Evolutionary conservation across 1,140 invertebrate species (phyloP).

Genomic region (Chlorops oryzae): DNA sequence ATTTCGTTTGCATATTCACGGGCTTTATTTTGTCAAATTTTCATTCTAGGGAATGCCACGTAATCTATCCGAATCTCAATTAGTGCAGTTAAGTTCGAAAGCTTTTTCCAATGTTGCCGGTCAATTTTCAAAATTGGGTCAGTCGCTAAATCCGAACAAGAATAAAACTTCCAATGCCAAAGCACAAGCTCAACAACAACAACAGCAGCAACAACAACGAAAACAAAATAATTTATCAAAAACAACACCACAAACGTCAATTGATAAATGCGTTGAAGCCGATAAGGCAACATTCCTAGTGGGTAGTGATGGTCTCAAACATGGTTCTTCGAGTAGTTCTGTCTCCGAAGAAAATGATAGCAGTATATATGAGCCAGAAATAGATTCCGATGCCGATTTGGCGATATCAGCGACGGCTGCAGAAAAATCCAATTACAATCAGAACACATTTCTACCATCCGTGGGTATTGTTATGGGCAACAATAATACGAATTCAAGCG

Average conservation of each 20-base stretch:
- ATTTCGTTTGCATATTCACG: too few species aligned
- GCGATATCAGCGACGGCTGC: slow-evolving; percentile 16
- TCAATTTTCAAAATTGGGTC: slow-evolving; percentile 74
- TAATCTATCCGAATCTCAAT: slow-evolving; percentile 56
- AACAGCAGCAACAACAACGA: slow-evolving; percentile 16
- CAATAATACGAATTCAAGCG: slow-evolving; percentile 13
- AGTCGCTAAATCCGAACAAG: slow-evolving; percentile 55
- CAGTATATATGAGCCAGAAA: slow-evolving; percentile 50
- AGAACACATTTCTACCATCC: slow-evolving; percentile 56
- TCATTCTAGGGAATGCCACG: slow-evolving; percentile 51
- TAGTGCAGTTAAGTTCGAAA: slow-evolving; percentile 64
- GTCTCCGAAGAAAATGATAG: slow-evolving; percentile 52
- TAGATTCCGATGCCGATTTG: slow-evolving; percentile 35
- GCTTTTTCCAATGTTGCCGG: slow-evolving; percentile 77
- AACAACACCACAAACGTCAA: slow-evolving; percentile 25
- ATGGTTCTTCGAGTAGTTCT: slow-evolving; percentile 42
- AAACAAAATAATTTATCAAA: slow-evolving; percentile 35
- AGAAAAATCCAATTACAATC: slow-evolving; percentile 30
- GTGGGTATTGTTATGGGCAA: slow-evolving; percentile 62
- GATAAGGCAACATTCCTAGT: slow-evolving; percentile 34
- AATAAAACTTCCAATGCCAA: slow-evolving; percentile 37
- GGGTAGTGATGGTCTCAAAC: slow-evolving; percentile 20
- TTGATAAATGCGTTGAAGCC: slow-evolving; percentile 29
- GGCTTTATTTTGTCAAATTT: too few species aligned
- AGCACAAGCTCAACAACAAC: slow-evolving; percentile 13